Evolutionary conservation across 2,888 invertebrate genomes (phyloP).

Genomic region (Drosophila paramelanica): DNA sequence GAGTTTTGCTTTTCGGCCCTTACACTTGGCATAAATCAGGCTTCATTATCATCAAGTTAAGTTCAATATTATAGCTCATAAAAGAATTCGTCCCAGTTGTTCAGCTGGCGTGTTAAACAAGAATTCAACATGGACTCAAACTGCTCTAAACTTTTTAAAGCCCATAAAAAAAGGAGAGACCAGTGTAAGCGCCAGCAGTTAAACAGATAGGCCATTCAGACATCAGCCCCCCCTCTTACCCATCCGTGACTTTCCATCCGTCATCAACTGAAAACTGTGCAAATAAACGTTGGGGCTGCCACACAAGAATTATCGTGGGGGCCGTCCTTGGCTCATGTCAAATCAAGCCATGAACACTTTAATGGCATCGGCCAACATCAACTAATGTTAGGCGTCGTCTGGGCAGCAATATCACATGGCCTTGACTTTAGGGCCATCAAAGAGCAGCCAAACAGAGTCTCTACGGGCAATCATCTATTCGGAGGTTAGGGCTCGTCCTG

Average conservation of each 20-base stretch:
- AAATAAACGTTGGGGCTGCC: slow-evolving; percentile 42
- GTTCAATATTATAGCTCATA: slow-evolving; percentile 31
- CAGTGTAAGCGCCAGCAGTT: slow-evolving; percentile 21
- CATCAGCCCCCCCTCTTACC: slow-evolving; percentile 2
- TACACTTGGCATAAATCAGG: slow-evolving; percentile 18
- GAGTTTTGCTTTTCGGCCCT: slow-evolving; percentile 34
- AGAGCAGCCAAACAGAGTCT: slow-evolving; percentile 6
- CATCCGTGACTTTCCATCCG: slow-evolving; percentile 5
- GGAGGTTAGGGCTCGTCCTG: slow-evolving; percentile 4
- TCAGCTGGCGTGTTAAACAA: slow-evolving; percentile 38
- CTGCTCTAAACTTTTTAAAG: slow-evolving; percentile 43
- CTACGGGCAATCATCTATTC: neutral
- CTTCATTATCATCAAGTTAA: slow-evolving; percentile 23
- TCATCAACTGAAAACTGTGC: slow-evolving; percentile 27
- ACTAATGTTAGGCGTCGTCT: slow-evolving; percentile 34
- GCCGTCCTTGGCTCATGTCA: slow-evolving; percentile 27
- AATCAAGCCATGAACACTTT: slow-evolving; percentile 62
- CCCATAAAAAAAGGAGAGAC: slow-evolving; percentile 37
- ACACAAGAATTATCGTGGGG: slow-evolving; percentile 27
- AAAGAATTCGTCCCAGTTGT: slow-evolving; percentile 16
- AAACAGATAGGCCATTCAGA: slow-evolving; percentile 38
- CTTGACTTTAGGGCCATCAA: slow-evolving; percentile 32
- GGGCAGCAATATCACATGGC: slow-evolving; percentile 27
- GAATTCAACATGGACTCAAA: slow-evolving; percentile 34
- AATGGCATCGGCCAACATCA: slow-evolving; percentile 38